phyloP scores from a whole-genome alignment of 2,113 vertebrate genomes.

The Labrus mixtus region DNA sequence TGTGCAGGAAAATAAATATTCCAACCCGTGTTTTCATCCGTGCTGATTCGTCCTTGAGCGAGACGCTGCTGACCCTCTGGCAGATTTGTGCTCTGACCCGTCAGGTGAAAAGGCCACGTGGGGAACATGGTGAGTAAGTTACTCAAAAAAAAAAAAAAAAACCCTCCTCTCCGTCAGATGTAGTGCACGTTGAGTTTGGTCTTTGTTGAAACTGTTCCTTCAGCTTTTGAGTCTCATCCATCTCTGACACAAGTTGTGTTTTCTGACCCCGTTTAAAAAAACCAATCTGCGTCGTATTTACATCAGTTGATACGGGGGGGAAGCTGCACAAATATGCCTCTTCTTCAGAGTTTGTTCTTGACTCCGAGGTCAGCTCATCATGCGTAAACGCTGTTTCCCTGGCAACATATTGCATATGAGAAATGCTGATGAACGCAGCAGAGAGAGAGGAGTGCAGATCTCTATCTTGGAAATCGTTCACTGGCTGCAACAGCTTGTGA shows the following conservation, averaged over 20 bases:
- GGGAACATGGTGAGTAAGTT: constrained; percentile 14
- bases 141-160: constrained; percentile 8
- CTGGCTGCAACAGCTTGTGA: constrained; percentile 26
- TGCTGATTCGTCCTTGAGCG: constrained; percentile 53
- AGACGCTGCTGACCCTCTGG: constrained; percentile 41
- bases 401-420: constrained; percentile 66
- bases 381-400: constrained; percentile 63
- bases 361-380: constrained; percentile 60
- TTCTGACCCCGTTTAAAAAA: constrained; percentile 53
- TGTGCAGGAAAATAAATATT: constrained; percentile 41
- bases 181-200: constrained; percentile 27
- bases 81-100: constrained; percentile 38
- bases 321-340: constrained; percentile 40
- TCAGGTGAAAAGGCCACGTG: constrained; percentile 26
- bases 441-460: constrained; percentile 46
- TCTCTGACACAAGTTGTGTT: constrained; percentile 45
- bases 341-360: constrained; percentile 51
- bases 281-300: constrained; percentile 35
- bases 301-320: constrained; percentile 30
- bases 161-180: constrained; percentile 30
- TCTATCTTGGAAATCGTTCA: constrained; percentile 38
- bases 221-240: constrained; percentile 44
- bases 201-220: constrained; percentile 36
- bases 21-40: constrained; percentile 10
- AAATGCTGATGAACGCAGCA: constrained; percentile 51